These are phyloP conservation scores for Pristionchus fissidentatus DNA, from an alignment of 2,888 invertebrate genomes.

Conservation along the genomic window DNA sequence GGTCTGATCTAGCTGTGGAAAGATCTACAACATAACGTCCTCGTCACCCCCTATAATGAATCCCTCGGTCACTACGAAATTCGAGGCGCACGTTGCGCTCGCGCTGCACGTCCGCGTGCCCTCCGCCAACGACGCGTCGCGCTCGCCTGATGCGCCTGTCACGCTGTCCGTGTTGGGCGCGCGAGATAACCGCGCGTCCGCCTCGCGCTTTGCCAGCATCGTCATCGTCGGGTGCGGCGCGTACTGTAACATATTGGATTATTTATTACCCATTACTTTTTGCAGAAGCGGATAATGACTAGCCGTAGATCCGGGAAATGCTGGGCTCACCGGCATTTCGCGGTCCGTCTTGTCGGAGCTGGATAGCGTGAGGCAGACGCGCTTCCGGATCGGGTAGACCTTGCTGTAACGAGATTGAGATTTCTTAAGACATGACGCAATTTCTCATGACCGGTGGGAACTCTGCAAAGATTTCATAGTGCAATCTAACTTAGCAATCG, in stretches of 20 bases:
- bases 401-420: constrained; percentile 34
- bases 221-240: background rate
- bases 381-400: constrained; percentile 15
- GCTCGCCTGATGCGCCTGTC: background rate
- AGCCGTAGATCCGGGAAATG: background rate
- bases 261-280: no score
- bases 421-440: no score
- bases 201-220: background rate
- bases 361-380: constrained; percentile 12
- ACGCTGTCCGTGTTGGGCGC: background rate
- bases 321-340: background rate
- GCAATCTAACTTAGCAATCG: no score
- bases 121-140: no score
- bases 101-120: no score
- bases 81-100: background rate
- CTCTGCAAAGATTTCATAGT: no score
- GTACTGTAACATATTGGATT: background rate
- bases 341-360: background rate
- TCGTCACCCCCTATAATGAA: background rate
- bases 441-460: no score
- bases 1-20: no score
- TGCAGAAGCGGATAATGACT: background rate
- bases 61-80: background rate
- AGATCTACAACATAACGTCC: constrained; percentile 4
- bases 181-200: background rate